Base-by-base conservation (phyloP, 2,797 vertebrate genomes). In the Peromyscus melanophrys region DNA sequence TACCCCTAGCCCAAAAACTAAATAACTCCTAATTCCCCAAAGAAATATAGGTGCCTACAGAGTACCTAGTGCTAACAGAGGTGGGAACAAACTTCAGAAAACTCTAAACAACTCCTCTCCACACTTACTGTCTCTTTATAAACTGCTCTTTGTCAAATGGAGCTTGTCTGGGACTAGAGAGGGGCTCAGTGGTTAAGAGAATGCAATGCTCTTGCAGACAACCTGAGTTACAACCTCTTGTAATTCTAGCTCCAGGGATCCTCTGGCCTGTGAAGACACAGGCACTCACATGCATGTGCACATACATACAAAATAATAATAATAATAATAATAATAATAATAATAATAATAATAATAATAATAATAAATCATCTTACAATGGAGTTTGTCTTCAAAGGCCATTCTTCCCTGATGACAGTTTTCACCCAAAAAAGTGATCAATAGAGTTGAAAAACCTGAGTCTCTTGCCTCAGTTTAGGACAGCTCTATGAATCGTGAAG, bases 31-130 rank as follows among this genome's bases (percentile, higher is more conserved):
- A 76, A 85, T 69, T 63, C 34, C 25, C 84, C 55, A 46, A 57
- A 94, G 52, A 61, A 84, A 81, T 14, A 76, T 27, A 81, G 46
- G 34, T 83, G 63, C 37, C 63, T 43, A 10, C 13, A 40, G 69
- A 89, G 3, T 69, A 46, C 46, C 25, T 57, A 55, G 29, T 16
- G n/a, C 61, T 73, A 89, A 8, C 65, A 49, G 63, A 92, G 78
- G 73, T 89, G 12, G 63, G 37, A 93, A 75, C 29, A 80, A 46
- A 40, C 63, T 84, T 92, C 25, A 86, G 69, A 95, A 55, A 49
- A 63, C n/a, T 86, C 92, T 46, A 69, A 10, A 37, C 46, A 92
- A 89, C 84, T 52, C 37, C 49, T 65, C 43, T 49, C 21, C 23
- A 82, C n/a, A 40, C 57, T 46, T 31, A 13, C 17, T 65, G 40